Conservation (phyloP, 1,140 invertebrate genomes). For the Pentalonia nigronervosa region DNA sequence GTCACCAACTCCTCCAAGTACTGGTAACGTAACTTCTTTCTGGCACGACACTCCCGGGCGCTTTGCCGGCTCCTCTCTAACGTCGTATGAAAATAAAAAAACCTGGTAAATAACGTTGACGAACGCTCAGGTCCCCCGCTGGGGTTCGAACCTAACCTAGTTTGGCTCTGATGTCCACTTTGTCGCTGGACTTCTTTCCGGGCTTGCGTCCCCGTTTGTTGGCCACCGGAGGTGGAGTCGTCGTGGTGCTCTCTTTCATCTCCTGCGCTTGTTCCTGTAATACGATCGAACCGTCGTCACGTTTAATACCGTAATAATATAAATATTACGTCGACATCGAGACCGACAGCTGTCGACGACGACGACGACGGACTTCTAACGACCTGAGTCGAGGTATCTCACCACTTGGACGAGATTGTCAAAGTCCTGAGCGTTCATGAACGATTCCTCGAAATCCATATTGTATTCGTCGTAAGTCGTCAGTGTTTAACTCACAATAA, state of each 20-base stretch:
- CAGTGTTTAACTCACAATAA: not conserved
- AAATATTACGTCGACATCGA: not conserved
- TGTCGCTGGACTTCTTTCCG: conserved; percentile 84
- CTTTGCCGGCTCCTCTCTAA: conserved; percentile 94
- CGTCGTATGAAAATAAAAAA: not conserved
- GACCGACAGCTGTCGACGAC: no score
- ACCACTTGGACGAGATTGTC: conserved; percentile 58
- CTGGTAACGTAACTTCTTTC: conserved; percentile 96
- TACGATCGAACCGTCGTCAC: not conserved
- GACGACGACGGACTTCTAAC: not conserved
- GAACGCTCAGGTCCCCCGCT: not conserved
- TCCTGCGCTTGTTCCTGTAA: conserved; percentile 63
- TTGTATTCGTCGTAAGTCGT: not conserved
- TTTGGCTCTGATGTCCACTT: conserved; percentile 93
- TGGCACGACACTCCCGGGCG: conserved; percentile 93
- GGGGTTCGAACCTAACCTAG: conserved; percentile 70
- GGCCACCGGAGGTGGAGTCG: conserved; percentile 20
- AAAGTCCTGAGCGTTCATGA: conserved; percentile 60
- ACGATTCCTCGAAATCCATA: conserved; percentile 61
- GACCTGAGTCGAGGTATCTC: not conserved
- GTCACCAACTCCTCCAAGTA: conserved; percentile 95
- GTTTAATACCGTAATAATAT: not conserved
- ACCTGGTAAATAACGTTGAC: not conserved
- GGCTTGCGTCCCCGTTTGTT: conserved; percentile 85
- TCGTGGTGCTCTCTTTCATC: conserved; percentile 75